Conservation (phyloP, 2,888 invertebrate genomes). For the Stenodema calcarata region DNA sequence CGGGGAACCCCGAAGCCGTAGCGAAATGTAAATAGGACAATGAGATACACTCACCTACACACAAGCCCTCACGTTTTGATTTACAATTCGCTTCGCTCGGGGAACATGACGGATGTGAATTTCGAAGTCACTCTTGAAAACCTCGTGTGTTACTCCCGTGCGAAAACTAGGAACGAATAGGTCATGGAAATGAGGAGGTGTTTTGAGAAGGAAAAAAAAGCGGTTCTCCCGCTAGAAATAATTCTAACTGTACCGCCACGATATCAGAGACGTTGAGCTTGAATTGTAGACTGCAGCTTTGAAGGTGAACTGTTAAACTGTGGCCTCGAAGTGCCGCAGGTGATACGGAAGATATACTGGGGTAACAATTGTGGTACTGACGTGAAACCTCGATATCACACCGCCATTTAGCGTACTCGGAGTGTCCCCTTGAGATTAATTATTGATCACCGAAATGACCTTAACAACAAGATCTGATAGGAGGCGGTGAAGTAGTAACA, state of each 20-base stretch:
- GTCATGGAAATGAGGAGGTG: background rate
- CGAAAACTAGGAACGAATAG: background rate
- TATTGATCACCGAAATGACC: too few relatives aligned
- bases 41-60: background rate
- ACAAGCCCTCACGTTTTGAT: conserved; percentile 10
- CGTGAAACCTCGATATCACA: too few relatives aligned
- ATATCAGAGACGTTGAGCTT: too few relatives aligned
- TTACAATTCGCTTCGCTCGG: conserved; percentile 18
- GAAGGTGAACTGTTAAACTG: too few relatives aligned
- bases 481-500: too few relatives aligned
- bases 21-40: conserved; percentile 25
- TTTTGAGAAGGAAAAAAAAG: background rate
- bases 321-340: too few relatives aligned
- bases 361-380: too few relatives aligned
- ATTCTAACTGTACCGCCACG: background rate
- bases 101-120: conserved; percentile 10
- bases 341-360: too few relatives aligned
- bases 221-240: background rate
- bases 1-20: background rate
- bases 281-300: too few relatives aligned
- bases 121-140: background rate
- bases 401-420: too few relatives aligned
- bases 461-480: too few relatives aligned
- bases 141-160: background rate
- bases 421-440: too few relatives aligned